Evolutionary conservation across 1,140 invertebrate genomes (phyloP), one percentile per base, ranked within the genome.

Genomic region (Globodera rostochiensis): DNA sequence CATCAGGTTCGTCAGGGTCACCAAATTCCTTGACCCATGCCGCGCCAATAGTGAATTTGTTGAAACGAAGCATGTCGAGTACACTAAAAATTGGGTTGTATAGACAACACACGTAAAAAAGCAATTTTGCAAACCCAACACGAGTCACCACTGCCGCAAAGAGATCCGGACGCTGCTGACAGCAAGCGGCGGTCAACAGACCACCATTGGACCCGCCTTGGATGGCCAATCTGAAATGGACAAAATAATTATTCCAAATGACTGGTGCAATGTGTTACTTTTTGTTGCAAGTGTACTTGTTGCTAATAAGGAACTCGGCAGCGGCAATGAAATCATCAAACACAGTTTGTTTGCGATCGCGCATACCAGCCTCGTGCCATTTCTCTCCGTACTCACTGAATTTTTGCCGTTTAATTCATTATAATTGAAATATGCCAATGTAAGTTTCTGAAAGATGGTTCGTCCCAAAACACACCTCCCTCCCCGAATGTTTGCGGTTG

Each of bases 1-100:
- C 94, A 67, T 95, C 93, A 83, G 93, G 91, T 81, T 96, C 93
- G 84, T 97, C 95, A 3, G 96, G 93, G 91, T 93, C 94, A 19
- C 97, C 97, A 91, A 94, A 99, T 91, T 99, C 97, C 0, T 95
- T 95, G 53, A 93, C 93, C 97, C 97, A 99, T 49, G 95, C 95
- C 91, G 95, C 94, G 1, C 97, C 97, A 89, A 98, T 96, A 1
- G 97, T 99, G 90, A 98, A 99, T 91, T 98, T 98, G 91, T 98
- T 95, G 91, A 96, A 99, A 66, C 96, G 92, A 69, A 98, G 91
- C 95, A 98, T 96, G 91, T 99, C 97, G 91, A 98, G 92, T 0
- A 99, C 97, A 50, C 96, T 96, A 90, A 79, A 82, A 82, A 15
- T 19, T 19, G 70, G 15, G 25, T 6, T 4, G 13, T 13, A 25